Conservation (phyloP, 2,113 vertebrate species). For the Noctilio leporinus region DNA sequence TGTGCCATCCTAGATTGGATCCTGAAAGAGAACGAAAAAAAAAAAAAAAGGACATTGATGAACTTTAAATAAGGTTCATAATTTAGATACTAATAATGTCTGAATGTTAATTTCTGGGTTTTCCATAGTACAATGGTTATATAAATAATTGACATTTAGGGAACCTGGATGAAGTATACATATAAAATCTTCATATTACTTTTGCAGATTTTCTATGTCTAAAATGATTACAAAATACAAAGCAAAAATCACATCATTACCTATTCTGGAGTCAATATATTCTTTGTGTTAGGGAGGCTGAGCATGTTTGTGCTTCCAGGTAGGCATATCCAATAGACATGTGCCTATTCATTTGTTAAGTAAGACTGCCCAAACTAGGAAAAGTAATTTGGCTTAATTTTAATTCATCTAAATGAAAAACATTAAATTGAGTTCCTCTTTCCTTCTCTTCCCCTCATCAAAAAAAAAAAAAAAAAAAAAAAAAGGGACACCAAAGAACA, state of each 20-base stretch:
- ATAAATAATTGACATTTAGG: not conserved
- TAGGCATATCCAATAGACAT: not conserved
- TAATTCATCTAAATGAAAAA: slow-evolving; percentile 58
- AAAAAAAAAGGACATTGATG: not conserved
- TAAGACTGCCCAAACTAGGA: slow-evolving; percentile 33
- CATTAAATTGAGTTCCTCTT: slow-evolving; percentile 49
- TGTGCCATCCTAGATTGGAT: not conserved
- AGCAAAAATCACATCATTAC: not conserved
- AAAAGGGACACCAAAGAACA: not conserved
- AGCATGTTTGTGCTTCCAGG: not conserved
- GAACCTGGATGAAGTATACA: not conserved
- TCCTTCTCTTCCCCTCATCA: not conserved
- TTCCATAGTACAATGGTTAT: not conserved
- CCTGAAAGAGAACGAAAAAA: not conserved
- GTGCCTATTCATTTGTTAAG: slow-evolving; percentile 29
- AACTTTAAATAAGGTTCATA: not conserved
- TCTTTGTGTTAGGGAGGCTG: not conserved
- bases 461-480: not conserved
- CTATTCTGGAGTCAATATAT: not conserved
- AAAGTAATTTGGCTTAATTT: slow-evolving; percentile 48
- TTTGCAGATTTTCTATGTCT: not conserved
- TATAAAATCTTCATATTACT: not conserved
- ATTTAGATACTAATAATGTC: not conserved
- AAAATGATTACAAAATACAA: slow-evolving; percentile 25
- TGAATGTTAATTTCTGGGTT: not conserved